These are phyloP conservation scores for Ephydatia muelleri DNA, from an alignment of 37 sponge, comb jelly and placozoan species.

Conservation along the genomic window DNA sequence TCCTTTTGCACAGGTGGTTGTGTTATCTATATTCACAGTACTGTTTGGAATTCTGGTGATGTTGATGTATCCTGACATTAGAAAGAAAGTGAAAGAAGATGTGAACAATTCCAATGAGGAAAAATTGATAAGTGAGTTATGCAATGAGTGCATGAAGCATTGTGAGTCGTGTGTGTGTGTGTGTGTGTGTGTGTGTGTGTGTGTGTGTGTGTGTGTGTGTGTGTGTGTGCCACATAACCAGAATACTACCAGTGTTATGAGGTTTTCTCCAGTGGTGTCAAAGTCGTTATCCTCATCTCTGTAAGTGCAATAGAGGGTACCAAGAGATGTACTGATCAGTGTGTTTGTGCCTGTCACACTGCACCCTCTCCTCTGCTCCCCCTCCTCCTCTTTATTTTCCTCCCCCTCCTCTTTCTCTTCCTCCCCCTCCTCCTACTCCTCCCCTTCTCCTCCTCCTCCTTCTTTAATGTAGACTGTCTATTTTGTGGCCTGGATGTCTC, in stretches of 20 bases:
- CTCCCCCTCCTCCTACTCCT: background rate
- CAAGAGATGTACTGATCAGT: background rate
- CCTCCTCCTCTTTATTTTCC: background rate
- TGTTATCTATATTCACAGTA: background rate
- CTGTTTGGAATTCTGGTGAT: background rate
- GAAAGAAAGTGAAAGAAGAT: background rate
- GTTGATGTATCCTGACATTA: background rate
- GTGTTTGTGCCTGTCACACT: background rate
- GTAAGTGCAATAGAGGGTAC: background rate
- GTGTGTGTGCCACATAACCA: background rate
- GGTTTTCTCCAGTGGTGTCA: constrained; percentile 46
- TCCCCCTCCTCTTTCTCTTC: background rate
- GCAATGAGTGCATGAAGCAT: background rate
- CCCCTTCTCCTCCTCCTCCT: background rate
- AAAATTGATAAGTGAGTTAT: too few relatives aligned
- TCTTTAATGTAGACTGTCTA: constrained; percentile 29
- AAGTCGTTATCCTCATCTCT: constrained; percentile 49
- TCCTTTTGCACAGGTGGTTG: background rate
- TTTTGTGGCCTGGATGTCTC: constrained; percentile 11
- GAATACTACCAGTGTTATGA: constrained; percentile 58
- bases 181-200: too few relatives aligned
- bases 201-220: too few relatives aligned
- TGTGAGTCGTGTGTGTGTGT: background rate
- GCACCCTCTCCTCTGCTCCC: background rate
- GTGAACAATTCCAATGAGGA: too few relatives aligned